phyloP scores from a whole-genome alignment of 1,140 invertebrate species.

The Phymorhynchus buccinoides region DNA sequence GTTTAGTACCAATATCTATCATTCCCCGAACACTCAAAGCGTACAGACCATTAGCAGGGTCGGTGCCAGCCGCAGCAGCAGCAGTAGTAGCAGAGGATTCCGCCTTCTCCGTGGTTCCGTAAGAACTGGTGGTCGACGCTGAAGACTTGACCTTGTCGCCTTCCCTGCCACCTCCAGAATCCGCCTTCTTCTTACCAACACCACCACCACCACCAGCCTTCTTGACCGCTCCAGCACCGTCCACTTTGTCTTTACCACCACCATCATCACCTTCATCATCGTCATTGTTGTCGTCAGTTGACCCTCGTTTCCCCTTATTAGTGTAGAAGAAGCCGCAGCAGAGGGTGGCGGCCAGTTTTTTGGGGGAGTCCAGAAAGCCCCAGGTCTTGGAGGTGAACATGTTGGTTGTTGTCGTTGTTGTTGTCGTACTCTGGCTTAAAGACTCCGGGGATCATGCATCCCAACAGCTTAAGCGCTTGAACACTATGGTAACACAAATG shows the following conservation, averaged over 20 bases:
- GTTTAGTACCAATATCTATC: too few relatives aligned
- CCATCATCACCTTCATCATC: background rate
- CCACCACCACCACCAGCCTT: too few relatives aligned
- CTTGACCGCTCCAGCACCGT: background rate
- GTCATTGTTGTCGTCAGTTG: background rate
- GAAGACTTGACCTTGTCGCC: constrained; percentile 26
- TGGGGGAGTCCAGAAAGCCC: constrained; percentile 32
- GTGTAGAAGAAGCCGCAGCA: constrained; percentile 27
- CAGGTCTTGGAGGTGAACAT: constrained; percentile 37
- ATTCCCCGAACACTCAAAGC: background rate
- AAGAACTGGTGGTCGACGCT: background rate
- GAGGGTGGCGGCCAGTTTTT: constrained; percentile 5
- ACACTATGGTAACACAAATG: too few relatives aligned
- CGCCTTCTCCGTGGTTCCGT: constrained; percentile 30
- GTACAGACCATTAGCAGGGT: constrained; percentile 25
- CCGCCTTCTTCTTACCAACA: background rate
- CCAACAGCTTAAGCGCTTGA: too few relatives aligned
- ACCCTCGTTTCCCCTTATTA: background rate
- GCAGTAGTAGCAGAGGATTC: constrained; percentile 3
- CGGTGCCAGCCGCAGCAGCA: too few relatives aligned
- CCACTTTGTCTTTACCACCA: background rate
- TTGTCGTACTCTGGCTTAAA: too few relatives aligned
- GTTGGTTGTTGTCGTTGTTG: too few relatives aligned
- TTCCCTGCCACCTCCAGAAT: background rate
- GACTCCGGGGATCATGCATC: too few relatives aligned